phyloP scores from a whole-genome alignment of 30 jellyfish, hydroid and myxozoan genomes.

The Aurelia aurita complex sp. Pacific region DNA sequence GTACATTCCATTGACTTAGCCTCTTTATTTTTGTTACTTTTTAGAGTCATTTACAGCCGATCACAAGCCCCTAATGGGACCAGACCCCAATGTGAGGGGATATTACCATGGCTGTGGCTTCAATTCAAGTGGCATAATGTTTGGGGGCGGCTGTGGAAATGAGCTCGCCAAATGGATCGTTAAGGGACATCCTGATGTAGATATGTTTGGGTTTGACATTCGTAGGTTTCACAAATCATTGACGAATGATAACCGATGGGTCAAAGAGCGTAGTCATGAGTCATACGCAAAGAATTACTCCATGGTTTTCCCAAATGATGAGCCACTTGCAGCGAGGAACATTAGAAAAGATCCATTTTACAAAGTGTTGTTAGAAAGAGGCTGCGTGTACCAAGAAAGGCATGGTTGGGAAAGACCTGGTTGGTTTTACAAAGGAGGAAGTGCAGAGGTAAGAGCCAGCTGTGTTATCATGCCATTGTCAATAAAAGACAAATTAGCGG shows the following conservation, averaged over 20 bases:
- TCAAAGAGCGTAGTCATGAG: constrained; percentile 92
- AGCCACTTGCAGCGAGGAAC: constrained; percentile 96
- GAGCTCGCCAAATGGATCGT: constrained; percentile 97
- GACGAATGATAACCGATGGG: constrained; percentile 78
- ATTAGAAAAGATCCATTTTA: constrained; percentile 96
- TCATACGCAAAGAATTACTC: constrained; percentile 95
- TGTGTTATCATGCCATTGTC: too few relatives aligned
- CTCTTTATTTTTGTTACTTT: not conserved
- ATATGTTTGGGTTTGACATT: constrained; percentile 89
- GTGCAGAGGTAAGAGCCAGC: constrained; percentile 67
- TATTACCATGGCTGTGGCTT: constrained; percentile 96
- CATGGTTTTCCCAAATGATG: constrained; percentile 95
- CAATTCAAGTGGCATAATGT: constrained; percentile 95
- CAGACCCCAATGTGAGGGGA: constrained; percentile 89
- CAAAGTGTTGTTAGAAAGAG: constrained; percentile 80
- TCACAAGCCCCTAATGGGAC: constrained; percentile 98
- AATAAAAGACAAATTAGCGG: too few relatives aligned
- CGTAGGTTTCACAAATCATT: constrained; percentile 92
- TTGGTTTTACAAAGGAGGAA: constrained; percentile 71
- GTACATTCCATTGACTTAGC: too few relatives aligned
- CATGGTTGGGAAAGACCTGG: constrained; percentile 99
- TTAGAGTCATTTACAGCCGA: constrained; percentile 97
- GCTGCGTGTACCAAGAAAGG: constrained; percentile 94
- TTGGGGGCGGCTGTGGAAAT: constrained; percentile 96
- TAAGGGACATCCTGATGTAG: constrained; percentile 94